phyloP scores from a whole-genome alignment of 2,888 invertebrate genomes.

The Trissolcus brochymenae region DNA sequence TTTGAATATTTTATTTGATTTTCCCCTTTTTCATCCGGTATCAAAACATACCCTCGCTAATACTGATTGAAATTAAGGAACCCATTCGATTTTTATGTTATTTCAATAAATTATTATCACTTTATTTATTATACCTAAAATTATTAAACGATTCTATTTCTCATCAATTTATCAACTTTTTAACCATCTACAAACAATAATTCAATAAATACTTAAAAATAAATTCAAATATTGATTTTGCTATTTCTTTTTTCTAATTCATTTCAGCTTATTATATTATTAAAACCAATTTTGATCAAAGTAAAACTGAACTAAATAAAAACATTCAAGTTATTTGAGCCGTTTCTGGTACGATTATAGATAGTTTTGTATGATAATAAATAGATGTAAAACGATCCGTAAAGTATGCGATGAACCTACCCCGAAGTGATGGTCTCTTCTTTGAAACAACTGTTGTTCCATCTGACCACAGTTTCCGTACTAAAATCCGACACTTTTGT shows the following conservation, averaged over 20 bases:
- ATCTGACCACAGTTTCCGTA: conserved; percentile 61
- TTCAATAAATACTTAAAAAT: too few relatives aligned
- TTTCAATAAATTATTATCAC: too few relatives aligned
- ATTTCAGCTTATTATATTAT: too few relatives aligned
- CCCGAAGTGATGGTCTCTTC: conserved; percentile 70
- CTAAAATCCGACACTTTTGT: conserved; percentile 26
- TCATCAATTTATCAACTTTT: too few relatives aligned
- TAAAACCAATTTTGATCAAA: too few relatives aligned
- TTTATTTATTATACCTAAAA: too few relatives aligned
- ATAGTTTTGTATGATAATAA: background rate
- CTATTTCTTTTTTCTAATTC: too few relatives aligned
- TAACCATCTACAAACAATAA: too few relatives aligned
- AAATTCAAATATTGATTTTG: too few relatives aligned
- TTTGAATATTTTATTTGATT: conserved; percentile 36
- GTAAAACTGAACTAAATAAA: too few relatives aligned
- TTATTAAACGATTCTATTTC: too few relatives aligned
- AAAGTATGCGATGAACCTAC: conserved; percentile 60
- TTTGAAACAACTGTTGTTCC: conserved; percentile 69
- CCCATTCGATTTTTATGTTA: too few relatives aligned
- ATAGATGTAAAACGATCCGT: conserved; percentile 3
- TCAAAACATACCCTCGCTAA: conserved; percentile 13
- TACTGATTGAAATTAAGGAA: background rate
- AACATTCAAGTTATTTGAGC: background rate
- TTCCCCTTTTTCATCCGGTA: conserved; percentile 18
- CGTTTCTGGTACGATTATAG: background rate